These are phyloP conservation scores for Clusia tigrina DNA, from an alignment of 2,888 invertebrate species.

Conservation along the genomic window DNA sequence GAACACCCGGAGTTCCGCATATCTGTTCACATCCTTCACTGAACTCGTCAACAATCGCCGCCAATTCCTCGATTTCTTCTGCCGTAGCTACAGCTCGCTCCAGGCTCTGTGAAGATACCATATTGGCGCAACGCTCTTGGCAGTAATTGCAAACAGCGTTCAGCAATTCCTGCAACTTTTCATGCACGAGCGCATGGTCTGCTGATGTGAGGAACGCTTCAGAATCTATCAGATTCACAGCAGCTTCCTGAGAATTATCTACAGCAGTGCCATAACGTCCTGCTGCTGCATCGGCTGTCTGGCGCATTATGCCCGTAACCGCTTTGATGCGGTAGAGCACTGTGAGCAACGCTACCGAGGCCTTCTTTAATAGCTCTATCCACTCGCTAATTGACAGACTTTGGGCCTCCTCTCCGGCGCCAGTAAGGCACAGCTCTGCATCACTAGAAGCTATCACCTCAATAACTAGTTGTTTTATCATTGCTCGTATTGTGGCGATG, in stretches of 20 bases:
- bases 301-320: conserved; percentile 79
- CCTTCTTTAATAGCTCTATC: conserved; percentile 72
- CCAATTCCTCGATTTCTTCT: conserved; percentile 77
- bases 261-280: conserved; percentile 66
- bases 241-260: conserved; percentile 36
- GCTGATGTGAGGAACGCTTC: conserved; percentile 76
- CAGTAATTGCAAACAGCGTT: conserved; percentile 88
- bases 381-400: conserved; percentile 75
- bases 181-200: conserved; percentile 75
- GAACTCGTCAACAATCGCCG: conserved; percentile 80
- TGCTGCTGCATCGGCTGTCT: conserved; percentile 75
- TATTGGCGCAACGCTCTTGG: conserved; percentile 89
- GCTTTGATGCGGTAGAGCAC: conserved; percentile 78
- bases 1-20: conserved; percentile 78
- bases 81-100: conserved; percentile 77
- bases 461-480: conserved; percentile 87
- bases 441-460: conserved; percentile 73
- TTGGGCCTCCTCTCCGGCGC: conserved; percentile 65
- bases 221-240: conserved; percentile 68
- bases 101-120: conserved; percentile 80
- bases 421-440: conserved; percentile 67
- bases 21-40: conserved; percentile 78
- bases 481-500: conserved; percentile 84
- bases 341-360: conserved; percentile 72
- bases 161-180: conserved; percentile 79